A percentile compares a stretch with the other conserved stretches of the same genome.
Conservation (phyloP, 53 echinoderm and acorn worm species). For the Henricia sp. region DNA sequence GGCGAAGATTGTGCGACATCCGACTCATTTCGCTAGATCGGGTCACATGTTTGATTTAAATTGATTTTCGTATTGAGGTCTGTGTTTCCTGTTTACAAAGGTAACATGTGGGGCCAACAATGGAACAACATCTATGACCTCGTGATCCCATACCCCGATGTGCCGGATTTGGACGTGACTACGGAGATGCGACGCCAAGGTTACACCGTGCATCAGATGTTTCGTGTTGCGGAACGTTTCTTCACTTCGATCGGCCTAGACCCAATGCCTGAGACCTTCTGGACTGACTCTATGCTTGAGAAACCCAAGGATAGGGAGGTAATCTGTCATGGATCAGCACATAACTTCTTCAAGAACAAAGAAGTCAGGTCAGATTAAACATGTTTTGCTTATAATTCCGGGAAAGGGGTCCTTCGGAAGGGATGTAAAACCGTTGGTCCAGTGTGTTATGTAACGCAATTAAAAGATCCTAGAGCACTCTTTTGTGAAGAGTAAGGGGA, state of each 20-base stretch:
- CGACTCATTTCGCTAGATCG: no score
- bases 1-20: no score
- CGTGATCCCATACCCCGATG: slow-evolving; percentile 63
- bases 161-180: slow-evolving; percentile 66
- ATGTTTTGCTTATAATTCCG: no score
- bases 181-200: slow-evolving; percentile 59
- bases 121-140: slow-evolving; percentile 87
- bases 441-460: no score
- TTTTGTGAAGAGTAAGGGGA: no score
- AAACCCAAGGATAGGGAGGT: slow-evolving; percentile 69
- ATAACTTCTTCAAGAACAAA: slow-evolving; percentile 67
- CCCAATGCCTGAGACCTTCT: slow-evolving; percentile 67
- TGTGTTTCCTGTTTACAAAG: slow-evolving; percentile 20
- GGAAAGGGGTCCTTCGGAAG: no score
- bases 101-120: slow-evolving; percentile 91
- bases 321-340: slow-evolving; percentile 72
- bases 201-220: slow-evolving; percentile 74
- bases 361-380: slow-evolving; percentile 96
- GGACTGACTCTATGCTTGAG: slow-evolving; percentile 65
- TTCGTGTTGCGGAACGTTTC: slow-evolving; percentile 68
- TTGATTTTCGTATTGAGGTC: no score
- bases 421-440: no score
- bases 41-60: no score
- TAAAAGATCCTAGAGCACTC: no score
- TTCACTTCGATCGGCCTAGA: slow-evolving; percentile 66